A percentile compares a stretch with the other conserved stretches of the same genome.
Evolutionary conservation across 2,888 invertebrate genomes (phyloP).

Genomic region (Cheilosia soror): DNA sequence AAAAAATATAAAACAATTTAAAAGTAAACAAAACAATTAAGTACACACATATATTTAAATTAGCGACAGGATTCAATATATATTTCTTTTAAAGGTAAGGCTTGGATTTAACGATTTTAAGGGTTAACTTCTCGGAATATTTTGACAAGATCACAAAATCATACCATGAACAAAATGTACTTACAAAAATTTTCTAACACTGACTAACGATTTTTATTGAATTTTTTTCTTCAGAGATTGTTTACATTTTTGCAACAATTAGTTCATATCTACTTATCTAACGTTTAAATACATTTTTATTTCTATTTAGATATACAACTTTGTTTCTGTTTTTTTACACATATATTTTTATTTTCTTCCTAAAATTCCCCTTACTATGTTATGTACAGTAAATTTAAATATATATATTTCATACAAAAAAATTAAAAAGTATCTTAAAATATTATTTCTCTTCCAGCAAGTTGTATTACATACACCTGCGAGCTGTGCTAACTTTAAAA

Average conservation of each 20-base stretch:
- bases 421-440: not conserved
- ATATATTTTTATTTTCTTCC: not conserved
- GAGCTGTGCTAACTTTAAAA: not conserved
- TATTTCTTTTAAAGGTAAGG: too few relatives aligned
- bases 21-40: not conserved
- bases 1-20: not conserved
- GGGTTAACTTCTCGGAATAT: too few relatives aligned
- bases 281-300: slow-evolving; percentile 28
- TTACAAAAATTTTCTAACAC: too few relatives aligned
- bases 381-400: slow-evolving; percentile 56
- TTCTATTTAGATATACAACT: slow-evolving; percentile 31
- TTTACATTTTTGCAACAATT: slow-evolving; percentile 29
- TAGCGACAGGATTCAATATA: too few relatives aligned
- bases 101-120: too few relatives aligned
- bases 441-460: slow-evolving; percentile 23
- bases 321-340: not conserved
- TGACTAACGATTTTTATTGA: too few relatives aligned
- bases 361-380: slow-evolving; percentile 5
- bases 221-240: too few relatives aligned
- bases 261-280: slow-evolving; percentile 65
- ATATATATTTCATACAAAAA: slow-evolving; percentile 22
- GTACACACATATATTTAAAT: not conserved
- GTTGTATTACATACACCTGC: not conserved
- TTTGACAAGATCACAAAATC: too few relatives aligned
- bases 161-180: too few relatives aligned